Evolutionary conservation across 2,888 invertebrate genomes (phyloP).

Genomic region (Cristatella mucedo): DNA sequence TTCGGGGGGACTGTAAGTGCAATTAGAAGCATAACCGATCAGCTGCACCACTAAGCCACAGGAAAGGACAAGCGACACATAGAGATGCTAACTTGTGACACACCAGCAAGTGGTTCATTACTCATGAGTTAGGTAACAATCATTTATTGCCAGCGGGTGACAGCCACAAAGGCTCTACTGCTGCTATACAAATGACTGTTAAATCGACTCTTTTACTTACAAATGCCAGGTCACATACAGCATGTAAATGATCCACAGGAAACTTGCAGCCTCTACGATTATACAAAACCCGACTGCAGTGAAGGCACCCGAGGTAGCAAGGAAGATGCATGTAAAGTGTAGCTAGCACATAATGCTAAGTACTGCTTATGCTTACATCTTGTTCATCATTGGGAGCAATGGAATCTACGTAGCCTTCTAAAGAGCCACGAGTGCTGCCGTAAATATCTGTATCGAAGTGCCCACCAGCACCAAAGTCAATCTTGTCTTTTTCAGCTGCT

Average conservation of each 20-base stretch:
- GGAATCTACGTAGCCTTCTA: slow-evolving; percentile 85
- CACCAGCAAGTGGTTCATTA: too few species aligned
- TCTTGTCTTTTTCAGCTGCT: slow-evolving; percentile 31
- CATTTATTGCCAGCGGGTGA: too few species aligned
- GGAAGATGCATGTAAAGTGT: not conserved
- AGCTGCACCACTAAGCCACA: too few species aligned
- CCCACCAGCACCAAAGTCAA: slow-evolving; percentile 66
- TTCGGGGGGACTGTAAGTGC: too few species aligned
- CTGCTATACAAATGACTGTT: not conserved
- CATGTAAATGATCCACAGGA: slow-evolving; percentile 7
- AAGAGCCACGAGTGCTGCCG: slow-evolving; percentile 64
- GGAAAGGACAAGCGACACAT: too few species aligned
- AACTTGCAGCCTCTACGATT: too few species aligned
- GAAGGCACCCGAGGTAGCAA: not conserved
- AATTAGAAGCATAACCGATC: too few species aligned
- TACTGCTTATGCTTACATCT: slow-evolving; percentile 43
- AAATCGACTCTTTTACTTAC: not conserved
- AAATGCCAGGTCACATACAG: slow-evolving; percentile 4
- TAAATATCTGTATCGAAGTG: slow-evolving; percentile 88
- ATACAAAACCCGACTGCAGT: not conserved
- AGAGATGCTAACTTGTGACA: too few species aligned
- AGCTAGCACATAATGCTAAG: not conserved
- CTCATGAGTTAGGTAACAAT: too few species aligned
- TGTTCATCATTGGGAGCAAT: slow-evolving; percentile 91
- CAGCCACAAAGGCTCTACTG: too few species aligned